A percentile compares a stretch with the other conserved stretches of the same genome.
Conservation (phyloP, 2,113 vertebrate species). For the Chascanopsetta lugubris region DNA sequence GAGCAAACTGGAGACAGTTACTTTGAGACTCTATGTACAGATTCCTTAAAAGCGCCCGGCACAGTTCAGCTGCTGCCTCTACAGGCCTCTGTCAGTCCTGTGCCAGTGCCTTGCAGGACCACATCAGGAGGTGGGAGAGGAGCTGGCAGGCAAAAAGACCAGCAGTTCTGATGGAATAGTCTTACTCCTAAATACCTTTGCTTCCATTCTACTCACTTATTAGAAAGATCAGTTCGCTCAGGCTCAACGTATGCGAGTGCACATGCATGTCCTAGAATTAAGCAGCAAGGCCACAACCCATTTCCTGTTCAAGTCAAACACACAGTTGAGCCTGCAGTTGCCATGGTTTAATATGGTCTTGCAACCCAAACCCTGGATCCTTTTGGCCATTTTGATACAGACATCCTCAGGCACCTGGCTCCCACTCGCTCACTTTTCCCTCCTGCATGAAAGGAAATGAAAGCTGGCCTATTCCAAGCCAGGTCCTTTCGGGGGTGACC, state of each 20-base stretch:
- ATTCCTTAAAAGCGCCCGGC: not conserved
- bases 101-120: not conserved
- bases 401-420: not conserved
- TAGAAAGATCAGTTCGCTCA: not conserved
- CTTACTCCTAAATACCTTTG: not conserved
- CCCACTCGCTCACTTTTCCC: not conserved
- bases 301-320: not conserved
- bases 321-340: not conserved
- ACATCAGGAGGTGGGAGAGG: not conserved
- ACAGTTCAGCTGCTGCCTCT: not conserved
- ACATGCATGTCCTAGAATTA: not conserved
- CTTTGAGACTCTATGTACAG: not conserved
- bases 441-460: conserved; percentile 7
- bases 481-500: not conserved
- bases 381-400: not conserved
- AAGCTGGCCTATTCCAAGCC: not conserved
- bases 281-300: not conserved
- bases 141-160: not conserved
- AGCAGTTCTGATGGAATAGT: not conserved
- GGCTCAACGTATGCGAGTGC: not conserved
- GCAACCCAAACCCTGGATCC: not conserved
- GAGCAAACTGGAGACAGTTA: not conserved
- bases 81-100: not conserved
- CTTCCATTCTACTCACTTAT: not conserved
- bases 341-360: not conserved